Evolutionary conservation across 2,888 invertebrate genomes (phyloP).

Genomic region (Drosophila ochracea): DNA sequence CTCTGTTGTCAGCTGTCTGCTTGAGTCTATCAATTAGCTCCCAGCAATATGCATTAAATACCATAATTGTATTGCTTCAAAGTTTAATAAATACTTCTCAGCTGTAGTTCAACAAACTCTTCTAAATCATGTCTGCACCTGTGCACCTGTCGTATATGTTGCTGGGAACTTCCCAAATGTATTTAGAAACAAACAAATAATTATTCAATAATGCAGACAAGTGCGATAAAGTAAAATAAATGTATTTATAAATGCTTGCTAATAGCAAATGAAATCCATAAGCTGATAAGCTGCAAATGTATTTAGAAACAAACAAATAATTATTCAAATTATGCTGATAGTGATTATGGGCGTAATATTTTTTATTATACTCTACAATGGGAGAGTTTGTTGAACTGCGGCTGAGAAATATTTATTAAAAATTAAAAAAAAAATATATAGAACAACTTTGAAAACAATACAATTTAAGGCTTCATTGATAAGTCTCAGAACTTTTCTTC

Average conservation of each 20-base stretch:
- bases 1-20: not conserved
- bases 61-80: not conserved
- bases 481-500: not conserved
- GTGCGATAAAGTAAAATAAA: not conserved
- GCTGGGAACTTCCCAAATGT: too few species aligned
- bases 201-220: not conserved
- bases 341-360: not conserved
- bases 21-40: conserved; percentile 35
- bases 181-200: too few species aligned
- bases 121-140: too few species aligned
- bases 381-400: too few species aligned
- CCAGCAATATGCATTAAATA: conserved; percentile 23
- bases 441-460: not conserved
- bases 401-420: not conserved
- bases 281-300: conserved; percentile 25
- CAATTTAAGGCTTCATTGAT: not conserved
- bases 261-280: not conserved
- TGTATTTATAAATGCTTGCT: not conserved
- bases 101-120: not conserved
- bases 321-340: conserved; percentile 8
- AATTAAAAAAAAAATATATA: not conserved
- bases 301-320: not conserved
- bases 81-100: not conserved
- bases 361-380: not conserved
- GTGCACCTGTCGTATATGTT: too few species aligned